Percentiles rank a stretch among this genome's conserved stretches.
Conservation (phyloP, 1,140 invertebrate species). For the Myzus persicae region DNA sequence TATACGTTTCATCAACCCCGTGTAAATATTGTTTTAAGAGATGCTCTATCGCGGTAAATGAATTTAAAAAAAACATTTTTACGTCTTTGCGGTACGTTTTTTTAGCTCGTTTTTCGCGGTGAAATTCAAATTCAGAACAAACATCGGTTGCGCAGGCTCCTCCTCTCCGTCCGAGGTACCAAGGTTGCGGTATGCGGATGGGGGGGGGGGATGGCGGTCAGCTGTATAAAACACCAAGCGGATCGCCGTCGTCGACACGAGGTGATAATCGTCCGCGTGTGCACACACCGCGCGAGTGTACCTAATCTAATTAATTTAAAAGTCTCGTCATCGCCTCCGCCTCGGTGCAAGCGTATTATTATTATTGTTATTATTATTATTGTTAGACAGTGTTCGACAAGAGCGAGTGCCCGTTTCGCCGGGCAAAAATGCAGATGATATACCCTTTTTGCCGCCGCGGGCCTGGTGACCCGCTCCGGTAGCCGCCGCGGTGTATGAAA, state of each 20-base stretch:
- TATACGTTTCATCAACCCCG: neutral
- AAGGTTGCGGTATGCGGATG: too few relatives aligned
- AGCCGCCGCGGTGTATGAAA: neutral
- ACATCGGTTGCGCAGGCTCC: neutral
- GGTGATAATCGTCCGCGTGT: neutral
- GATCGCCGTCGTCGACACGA: neutral
- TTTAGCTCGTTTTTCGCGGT: neutral
- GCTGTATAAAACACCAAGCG: neutral
- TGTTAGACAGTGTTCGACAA: neutral
- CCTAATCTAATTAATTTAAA: slow-evolving; percentile 48
- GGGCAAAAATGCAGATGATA: neutral
- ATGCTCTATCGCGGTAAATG: neutral
- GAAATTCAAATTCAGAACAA: neutral
- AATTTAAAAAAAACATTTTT: neutral
- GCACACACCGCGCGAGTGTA: neutral
- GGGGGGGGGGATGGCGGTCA: neutral
- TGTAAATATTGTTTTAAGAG: neutral
- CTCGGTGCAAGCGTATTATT: neutral
- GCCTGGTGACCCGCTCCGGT: neutral
- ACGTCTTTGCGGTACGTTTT: neutral
- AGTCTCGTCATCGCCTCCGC: neutral
- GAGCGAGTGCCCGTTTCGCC: neutral
- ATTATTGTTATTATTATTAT: neutral
- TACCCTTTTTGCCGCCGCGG: neutral
- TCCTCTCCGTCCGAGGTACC: neutral